A percentile compares a stretch with the other conserved stretches of the same genome.
These are phyloP conservation scores for Thecophora atra DNA, from an alignment of 2,888 invertebrate species.

Conservation along the genomic window DNA sequence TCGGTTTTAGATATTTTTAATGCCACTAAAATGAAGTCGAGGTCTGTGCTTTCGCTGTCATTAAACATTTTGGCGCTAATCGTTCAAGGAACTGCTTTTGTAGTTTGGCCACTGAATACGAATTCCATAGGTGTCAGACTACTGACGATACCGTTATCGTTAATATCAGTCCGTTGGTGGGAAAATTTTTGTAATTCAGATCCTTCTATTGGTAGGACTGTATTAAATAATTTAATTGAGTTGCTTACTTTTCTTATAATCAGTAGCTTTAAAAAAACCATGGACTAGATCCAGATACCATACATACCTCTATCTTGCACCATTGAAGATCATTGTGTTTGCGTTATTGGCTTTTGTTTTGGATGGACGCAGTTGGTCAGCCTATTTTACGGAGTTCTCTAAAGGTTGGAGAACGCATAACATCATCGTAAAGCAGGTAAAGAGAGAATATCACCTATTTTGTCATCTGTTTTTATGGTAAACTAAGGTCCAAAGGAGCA, in stretches of 20 bases:
- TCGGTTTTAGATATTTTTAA: slow-evolving; percentile 54
- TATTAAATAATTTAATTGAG: neutral
- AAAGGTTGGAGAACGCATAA: slow-evolving; percentile 69
- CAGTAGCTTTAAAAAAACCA: slow-evolving; percentile 49
- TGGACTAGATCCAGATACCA: slow-evolving; percentile 77
- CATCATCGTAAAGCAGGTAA: slow-evolving; percentile 70
- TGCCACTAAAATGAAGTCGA: slow-evolving; percentile 53
- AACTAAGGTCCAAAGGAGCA: too few relatives aligned
- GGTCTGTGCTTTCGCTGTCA: slow-evolving; percentile 49
- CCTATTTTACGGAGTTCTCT: slow-evolving; percentile 67
- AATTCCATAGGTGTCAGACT: slow-evolving; percentile 69
- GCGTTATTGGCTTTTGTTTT: slow-evolving; percentile 72
- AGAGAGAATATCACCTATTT: slow-evolving; percentile 30
- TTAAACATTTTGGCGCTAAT: slow-evolving; percentile 68
- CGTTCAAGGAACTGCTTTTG: slow-evolving; percentile 74
- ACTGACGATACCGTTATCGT: slow-evolving; percentile 71
- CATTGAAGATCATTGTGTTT: slow-evolving; percentile 82
- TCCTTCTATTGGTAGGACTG: slow-evolving; percentile 54
- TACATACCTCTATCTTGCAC: slow-evolving; percentile 76
- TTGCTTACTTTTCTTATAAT: slow-evolving; percentile 22
- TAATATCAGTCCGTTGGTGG: slow-evolving; percentile 86
- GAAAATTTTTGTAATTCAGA: slow-evolving; percentile 75
- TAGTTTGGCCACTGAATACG: slow-evolving; percentile 75
- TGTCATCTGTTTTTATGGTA: too few relatives aligned
- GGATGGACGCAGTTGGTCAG: slow-evolving; percentile 54